These are phyloP conservation scores for Lordiphosa collinella DNA, from an alignment of 1,140 invertebrate species.

Conservation along the genomic window DNA sequence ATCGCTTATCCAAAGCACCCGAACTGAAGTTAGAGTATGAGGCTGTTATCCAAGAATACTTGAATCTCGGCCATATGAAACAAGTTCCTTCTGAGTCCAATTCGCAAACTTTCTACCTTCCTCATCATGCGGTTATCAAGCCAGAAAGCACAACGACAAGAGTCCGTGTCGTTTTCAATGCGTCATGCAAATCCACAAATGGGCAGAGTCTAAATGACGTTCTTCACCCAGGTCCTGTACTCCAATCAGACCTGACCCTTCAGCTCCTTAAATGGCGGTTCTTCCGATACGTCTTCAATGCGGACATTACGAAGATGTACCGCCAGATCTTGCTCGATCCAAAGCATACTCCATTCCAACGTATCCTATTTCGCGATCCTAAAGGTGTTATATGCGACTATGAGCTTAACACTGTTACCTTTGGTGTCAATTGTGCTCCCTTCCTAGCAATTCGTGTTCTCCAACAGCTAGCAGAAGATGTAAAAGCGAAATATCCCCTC, in stretches of 20 bases:
- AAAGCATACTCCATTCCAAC: conserved; percentile 45
- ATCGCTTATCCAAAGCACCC: too few species aligned
- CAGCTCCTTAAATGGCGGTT: conserved; percentile 10
- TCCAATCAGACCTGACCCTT: conserved; percentile 13
- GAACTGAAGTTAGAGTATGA: too few species aligned
- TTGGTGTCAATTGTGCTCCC: conserved; percentile 7
- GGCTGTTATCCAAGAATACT: too few species aligned
- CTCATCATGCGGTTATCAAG: conserved; percentile 7
- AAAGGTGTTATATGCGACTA: background rate
- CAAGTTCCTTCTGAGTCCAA: background rate
- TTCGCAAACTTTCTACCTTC: background rate
- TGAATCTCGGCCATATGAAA: too few species aligned
- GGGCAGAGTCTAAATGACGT: conserved; percentile 33
- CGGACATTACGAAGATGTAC: conserved; percentile 67
- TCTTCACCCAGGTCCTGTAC: conserved; percentile 13
- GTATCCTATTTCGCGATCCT: conserved; percentile 57
- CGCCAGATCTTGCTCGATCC: conserved; percentile 2
- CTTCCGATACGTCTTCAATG: conserved; percentile 34
- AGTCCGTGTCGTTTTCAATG: conserved; percentile 40
- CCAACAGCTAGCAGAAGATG: background rate
- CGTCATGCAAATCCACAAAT: conserved; percentile 20
- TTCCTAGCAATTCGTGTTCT: background rate
- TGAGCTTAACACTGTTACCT: conserved; percentile 7
- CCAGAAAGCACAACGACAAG: conserved; percentile 30
- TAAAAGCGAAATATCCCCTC: background rate